These are phyloP conservation scores for Penaeus vannamei DNA, from an alignment of 1,140 invertebrate species.

Conservation along the genomic window DNA sequence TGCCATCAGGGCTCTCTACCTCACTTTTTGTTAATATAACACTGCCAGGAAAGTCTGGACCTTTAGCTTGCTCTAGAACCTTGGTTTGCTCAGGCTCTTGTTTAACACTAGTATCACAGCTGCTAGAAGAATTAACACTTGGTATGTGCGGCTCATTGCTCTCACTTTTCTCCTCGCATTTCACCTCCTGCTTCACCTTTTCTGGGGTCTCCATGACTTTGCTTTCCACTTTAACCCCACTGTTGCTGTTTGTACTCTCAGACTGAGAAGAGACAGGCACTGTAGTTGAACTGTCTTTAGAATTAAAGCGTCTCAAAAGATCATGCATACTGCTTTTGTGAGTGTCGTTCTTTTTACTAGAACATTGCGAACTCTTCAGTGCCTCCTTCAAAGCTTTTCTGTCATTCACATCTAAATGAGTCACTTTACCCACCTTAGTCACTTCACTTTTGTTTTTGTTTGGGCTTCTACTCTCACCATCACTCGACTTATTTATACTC, in stretches of 20 bases:
- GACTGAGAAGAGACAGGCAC: constrained; percentile 67
- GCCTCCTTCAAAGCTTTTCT: constrained; percentile 67
- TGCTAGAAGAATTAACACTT: constrained; percentile 64
- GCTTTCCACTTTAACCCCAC: constrained; percentile 60
- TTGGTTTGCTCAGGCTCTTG: constrained; percentile 57
- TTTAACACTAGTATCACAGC: constrained; percentile 69
- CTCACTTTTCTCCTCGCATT: constrained; percentile 60
- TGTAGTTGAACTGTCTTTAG: constrained; percentile 66
- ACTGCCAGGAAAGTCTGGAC: constrained; percentile 66
- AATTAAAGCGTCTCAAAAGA: constrained; percentile 63
- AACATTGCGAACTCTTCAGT: constrained; percentile 67
- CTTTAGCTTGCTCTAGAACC: constrained; percentile 54
- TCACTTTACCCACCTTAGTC: constrained; percentile 63
- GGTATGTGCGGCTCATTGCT: constrained; percentile 54
- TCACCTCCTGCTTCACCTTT: constrained; percentile 65
- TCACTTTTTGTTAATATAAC: constrained; percentile 68
- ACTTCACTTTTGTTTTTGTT: constrained; percentile 50
- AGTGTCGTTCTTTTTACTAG: constrained; percentile 62
- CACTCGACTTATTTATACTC: constrained; percentile 46
- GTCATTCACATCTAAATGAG: constrained; percentile 67
- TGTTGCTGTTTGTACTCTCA: constrained; percentile 68
- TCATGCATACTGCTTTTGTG: constrained; percentile 58
- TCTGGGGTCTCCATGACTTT: constrained; percentile 54
- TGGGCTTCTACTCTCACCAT: constrained; percentile 37
- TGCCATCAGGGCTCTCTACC: constrained; percentile 69